Evolutionary conservation across 2,888 invertebrate species (phyloP).

Genomic region (Palloptera scutellata): DNA sequence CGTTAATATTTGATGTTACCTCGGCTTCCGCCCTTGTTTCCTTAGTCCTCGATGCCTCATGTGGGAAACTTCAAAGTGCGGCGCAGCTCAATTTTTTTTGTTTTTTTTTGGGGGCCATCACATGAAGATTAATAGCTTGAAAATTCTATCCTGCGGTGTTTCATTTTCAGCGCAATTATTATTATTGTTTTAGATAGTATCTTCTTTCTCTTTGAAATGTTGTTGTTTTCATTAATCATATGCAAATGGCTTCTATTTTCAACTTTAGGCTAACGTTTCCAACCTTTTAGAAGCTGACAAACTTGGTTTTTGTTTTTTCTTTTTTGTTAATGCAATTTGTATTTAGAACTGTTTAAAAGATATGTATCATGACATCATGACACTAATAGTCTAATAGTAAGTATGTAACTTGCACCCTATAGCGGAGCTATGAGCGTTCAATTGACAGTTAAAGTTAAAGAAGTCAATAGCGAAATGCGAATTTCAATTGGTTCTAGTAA

Average conservation of each 20-base stretch:
- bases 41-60: background rate
- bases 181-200: slow-evolving; percentile 20
- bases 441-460: too few relatives aligned
- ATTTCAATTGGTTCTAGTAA: too few relatives aligned
- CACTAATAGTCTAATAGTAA: too few relatives aligned
- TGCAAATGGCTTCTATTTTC: slow-evolving; percentile 17
- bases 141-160: slow-evolving; percentile 22
- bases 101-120: background rate
- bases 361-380: too few relatives aligned
- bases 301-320: background rate
- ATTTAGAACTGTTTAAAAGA: background rate
- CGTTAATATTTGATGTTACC: slow-evolving; percentile 20
- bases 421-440: too few relatives aligned
- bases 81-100: background rate
- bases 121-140: slow-evolving; percentile 23
- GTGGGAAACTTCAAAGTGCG: slow-evolving; percentile 18
- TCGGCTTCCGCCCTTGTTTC: background rate
- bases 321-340: background rate
- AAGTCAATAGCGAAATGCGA: too few relatives aligned
- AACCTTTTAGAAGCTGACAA: background rate
- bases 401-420: too few relatives aligned
- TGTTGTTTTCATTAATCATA: slow-evolving; percentile 12
- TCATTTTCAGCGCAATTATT: slow-evolving; percentile 22
- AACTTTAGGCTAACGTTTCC: too few relatives aligned
- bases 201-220: background rate